Evolutionary conservation across 2,797 vertebrate genomes (phyloP).

Genomic region (Danio choprae): DNA sequence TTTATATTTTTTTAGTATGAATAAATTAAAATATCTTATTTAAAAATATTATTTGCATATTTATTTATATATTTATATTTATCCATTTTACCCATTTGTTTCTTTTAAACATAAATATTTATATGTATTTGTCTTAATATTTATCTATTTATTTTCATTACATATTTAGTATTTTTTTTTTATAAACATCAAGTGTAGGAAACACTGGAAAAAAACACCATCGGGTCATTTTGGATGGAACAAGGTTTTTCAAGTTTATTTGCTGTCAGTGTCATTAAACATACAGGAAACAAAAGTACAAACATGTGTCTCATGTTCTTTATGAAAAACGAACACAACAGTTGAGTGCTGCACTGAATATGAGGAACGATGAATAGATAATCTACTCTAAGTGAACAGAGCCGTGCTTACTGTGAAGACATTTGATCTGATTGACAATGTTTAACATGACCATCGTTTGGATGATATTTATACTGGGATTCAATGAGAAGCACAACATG

Average conservation of each 20-base stretch:
- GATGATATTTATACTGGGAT: neutral
- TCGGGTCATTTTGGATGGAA: conserved; percentile 3
- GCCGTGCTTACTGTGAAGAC: neutral
- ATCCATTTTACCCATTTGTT: too few relatives aligned
- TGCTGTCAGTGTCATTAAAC: conserved; percentile 38
- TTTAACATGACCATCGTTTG: neutral
- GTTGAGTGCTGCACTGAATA: conserved; percentile 26
- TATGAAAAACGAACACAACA: conserved; percentile 9
- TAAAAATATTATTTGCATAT: too few relatives aligned
- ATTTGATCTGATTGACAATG: neutral
- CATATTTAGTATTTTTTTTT: too few relatives aligned
- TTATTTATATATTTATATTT: too few relatives aligned
- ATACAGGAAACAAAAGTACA: conserved; percentile 30
- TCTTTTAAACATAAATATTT: too few relatives aligned
- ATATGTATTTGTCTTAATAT: too few relatives aligned
- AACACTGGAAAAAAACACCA: neutral
- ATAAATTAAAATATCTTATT: too few relatives aligned
- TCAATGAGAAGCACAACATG: conserved; percentile 1
- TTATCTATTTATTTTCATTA: too few relatives aligned
- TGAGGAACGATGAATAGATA: neutral
- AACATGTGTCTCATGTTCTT: conserved; percentile 20
- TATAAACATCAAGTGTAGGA: too few relatives aligned
- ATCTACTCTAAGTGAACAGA: neutral
- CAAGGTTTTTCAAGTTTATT: conserved; percentile 42
- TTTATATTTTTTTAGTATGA: too few relatives aligned